Base-by-base conservation (phyloP, 2,888 invertebrate genomes). In the Drosophila acutilabella region DNA sequence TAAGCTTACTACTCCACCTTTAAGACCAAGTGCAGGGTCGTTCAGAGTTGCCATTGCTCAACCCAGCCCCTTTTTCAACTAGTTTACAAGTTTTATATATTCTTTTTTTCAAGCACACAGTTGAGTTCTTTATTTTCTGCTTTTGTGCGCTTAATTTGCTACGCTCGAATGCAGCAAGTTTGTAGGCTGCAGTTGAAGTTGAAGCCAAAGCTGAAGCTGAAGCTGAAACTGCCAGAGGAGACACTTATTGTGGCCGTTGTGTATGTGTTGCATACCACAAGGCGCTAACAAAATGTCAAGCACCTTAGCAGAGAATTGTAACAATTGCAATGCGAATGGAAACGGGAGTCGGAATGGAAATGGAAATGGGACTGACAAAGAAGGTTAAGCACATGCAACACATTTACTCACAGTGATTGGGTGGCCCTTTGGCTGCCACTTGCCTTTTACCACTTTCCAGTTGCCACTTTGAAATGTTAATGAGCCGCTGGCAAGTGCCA, bases 141-240 rank as follows among this genome's bases (percentile, higher is more conserved):
- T 72, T 75, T 81, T 81, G 78, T 81, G 70, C 74, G 82, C 81
- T 88, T 86, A 84, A 89, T 89, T 89, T 86, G 85, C 88, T 87
- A 80, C 30, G 30, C 84, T 77, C 78, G 75, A 64, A 67, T 71
- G 72, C 58, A 75, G 75, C 54, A 75, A 76, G 77, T 79, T 80
- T 65, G 66, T 74, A 64, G 80, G 83, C 80, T 52, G 61, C 10
- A 53, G 57, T 52, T 42, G 61, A 53, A 36, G 36, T 36, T 36
- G 36, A 11, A 41, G n/a, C 40, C 40, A 40, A 30, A 53, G 57
- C 48, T 42, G 61, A 53, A 36, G 36, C 36, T 13, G 13, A 36
- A 41, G 6, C 41, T 16, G 16, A 18, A 36, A 40, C 42, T 47
- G 20, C 20, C 51, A 14, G 30, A 42, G 56, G 44, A 40, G 58